Percentiles rank a stretch among this genome's conserved stretches.
phyloP scores from a whole-genome alignment of 2,888 invertebrate species.

The Acrocyrtus sp. region DNA sequence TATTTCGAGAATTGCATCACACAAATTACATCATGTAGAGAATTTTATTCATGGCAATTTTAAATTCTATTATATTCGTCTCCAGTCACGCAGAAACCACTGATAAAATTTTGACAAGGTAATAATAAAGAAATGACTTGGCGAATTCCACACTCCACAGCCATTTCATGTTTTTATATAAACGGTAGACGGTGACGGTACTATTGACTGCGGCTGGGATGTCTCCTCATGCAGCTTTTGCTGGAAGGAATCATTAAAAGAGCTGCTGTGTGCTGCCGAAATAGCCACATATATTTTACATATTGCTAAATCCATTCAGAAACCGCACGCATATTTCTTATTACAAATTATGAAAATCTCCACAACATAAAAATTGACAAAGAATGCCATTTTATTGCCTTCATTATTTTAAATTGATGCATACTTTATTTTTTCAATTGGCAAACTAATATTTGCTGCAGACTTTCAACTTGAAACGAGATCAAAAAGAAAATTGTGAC shows the following conservation, averaged over 20 bases:
- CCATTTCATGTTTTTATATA: not conserved
- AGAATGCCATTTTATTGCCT: not conserved
- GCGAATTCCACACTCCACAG: not conserved
- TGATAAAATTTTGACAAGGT: conserved; percentile 4
- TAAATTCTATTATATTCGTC: not conserved
- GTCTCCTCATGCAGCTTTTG: not conserved
- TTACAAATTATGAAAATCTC: not conserved
- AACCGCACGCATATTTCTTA: not conserved
- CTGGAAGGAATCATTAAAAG: not conserved
- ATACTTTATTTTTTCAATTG: too few species aligned
- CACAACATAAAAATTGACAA: not conserved
- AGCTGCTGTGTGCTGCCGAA: not conserved
- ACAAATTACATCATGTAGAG: too few species aligned
- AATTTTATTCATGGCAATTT: too few species aligned
- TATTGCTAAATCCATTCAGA: not conserved
- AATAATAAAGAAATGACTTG: conserved; percentile 11
- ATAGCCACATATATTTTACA: not conserved
- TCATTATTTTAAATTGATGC: not conserved
- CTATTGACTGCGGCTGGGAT: not conserved
- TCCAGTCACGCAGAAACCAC: not conserved
- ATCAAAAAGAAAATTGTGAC: not conserved
- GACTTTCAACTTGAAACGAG: not conserved
- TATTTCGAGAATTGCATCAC: too few species aligned
- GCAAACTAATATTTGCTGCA: too few species aligned
- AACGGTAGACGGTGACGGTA: too few species aligned